Evolutionary conservation across 2,888 invertebrate species (phyloP).

Genomic region (Fragum fragum): DNA sequence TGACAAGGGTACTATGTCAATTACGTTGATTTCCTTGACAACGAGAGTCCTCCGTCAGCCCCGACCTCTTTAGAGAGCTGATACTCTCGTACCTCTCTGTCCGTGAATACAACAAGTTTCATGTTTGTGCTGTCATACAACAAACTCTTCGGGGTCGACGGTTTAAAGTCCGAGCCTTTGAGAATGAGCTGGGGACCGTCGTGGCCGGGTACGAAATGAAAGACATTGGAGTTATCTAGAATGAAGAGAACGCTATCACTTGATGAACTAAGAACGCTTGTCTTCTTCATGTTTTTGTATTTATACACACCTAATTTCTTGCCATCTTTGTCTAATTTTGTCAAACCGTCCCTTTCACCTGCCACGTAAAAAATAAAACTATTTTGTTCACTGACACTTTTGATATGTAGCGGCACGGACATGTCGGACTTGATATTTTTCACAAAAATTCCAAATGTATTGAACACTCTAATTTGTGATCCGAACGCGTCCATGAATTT

Average conservation of each 20-base stretch:
- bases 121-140: neutral
- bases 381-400: neutral
- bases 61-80: neutral
- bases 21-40: neutral
- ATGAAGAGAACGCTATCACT: conserved; percentile 7
- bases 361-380: neutral
- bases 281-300: conserved; percentile 9
- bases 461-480: conserved; percentile 5
- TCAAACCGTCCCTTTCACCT: neutral
- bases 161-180: conserved; percentile 11
- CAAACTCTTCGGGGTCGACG: conserved; percentile 1
- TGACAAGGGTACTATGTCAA: no score
- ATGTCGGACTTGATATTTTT: neutral
- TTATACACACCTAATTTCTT: neutral
- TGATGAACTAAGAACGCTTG: neutral
- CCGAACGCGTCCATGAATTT: conserved; percentile 4
- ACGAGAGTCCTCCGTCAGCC: neutral
- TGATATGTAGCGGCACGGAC: neutral
- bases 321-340: neutral
- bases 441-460: conserved; percentile 1
- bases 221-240: conserved; percentile 11
- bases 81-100: conserved; percentile 9
- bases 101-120: neutral
- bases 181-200: conserved; percentile 5
- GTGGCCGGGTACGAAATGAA: neutral